Evolutionary conservation across 1,140 invertebrate species (phyloP), one percentile per base, ranked within the genome.

Genomic region (Meloidogyne exigua): DNA sequence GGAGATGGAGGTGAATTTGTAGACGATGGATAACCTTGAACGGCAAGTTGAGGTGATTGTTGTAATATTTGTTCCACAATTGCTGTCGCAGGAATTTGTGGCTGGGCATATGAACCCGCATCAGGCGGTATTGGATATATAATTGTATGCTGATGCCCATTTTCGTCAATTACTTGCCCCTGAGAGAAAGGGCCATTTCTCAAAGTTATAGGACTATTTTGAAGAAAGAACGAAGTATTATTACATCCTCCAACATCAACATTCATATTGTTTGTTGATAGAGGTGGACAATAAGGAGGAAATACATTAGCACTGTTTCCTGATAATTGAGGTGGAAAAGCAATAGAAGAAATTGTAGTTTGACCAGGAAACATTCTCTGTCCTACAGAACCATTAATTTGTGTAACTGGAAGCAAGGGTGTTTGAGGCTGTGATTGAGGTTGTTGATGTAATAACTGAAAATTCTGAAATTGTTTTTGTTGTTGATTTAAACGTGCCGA

Each of bases 91-190:
- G 72, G 26, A 42, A 28, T 39, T 57, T 12, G 32, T 4, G 39
- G 68, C 72, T 75, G 64, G 5, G 21, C 1, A 67, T 67, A 39
- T 18, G 68, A 28, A 10, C 36, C 21, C 15, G 71, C 71, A n/a
- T 76, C 76, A 15, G 73, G 62, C 12, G 81, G 81, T 26, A 84
- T 81, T 23, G 81, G 81, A 64, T 83, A 82, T 9, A 73, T 77
- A 23, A 82, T 83, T 3, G 74, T 36, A 7, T 65, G 72, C 28
- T 73, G 74, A 23, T 82, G 81, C 11, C 81, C 81, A 64, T 39
- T 39, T 25, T 69, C 57, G 21, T 42, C 39, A 70, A 82, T 81
- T 15, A 82, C 42, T 12, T 77, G 82, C 2, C 82, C 81, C 63
- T 82, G 79, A 0, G 80, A 84, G n/a, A 74, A 81, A 21, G 23